Evolutionary conservation across 2,797 vertebrate species (phyloP), one percentile per base, ranked within the genome.

Genomic region (Cuculus canorus): DNA sequence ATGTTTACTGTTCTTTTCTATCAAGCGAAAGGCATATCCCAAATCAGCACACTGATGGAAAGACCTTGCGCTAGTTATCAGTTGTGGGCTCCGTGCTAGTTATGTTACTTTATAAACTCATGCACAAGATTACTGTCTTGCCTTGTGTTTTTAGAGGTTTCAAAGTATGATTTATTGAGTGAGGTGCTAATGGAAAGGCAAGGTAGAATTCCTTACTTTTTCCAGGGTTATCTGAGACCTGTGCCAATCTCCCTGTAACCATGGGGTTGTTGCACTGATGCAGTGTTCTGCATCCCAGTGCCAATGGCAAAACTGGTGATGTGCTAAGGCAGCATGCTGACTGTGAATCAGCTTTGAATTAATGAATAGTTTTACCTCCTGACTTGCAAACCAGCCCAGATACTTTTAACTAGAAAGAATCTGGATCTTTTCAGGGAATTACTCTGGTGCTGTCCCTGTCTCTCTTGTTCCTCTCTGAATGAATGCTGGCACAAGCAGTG

Each of bases 61-160:
- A 65, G 48, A 54, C 54, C 30, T 78, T 6, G 33, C n/a, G 27
- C 24, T 37, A 13, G 19, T 66, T 60, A 54, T 5, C 37, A 57
- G 14, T 1, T 75, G 33, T 17, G 25, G 28, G 53, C 22, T 73
- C 22, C 1, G 1, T 33, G 37, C 32, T 63, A 30, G 15, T 37
- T 41, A 48, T 0, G 0, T 1, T 48, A 16, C 16, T 64, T 71
- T 72, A 77, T 41, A 53, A 84, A 17, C 13, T 61, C 0, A 0
- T 30, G 17, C n/a, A 68, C 25, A 60, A 59, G 39, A n/a, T 35
- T 45, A 7, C 35, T 2, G 0, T 35, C n/a, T 75, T 83, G 50
- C 28, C 45, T 86, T 50, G 16, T 5, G 1, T 15, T 83, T 84
- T 57, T n/a, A 57, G 41, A 30, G 28, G 59, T 80, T 92, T 83